Conservation (phyloP, 2,113 vertebrate species). For the Martes martes region DNA sequence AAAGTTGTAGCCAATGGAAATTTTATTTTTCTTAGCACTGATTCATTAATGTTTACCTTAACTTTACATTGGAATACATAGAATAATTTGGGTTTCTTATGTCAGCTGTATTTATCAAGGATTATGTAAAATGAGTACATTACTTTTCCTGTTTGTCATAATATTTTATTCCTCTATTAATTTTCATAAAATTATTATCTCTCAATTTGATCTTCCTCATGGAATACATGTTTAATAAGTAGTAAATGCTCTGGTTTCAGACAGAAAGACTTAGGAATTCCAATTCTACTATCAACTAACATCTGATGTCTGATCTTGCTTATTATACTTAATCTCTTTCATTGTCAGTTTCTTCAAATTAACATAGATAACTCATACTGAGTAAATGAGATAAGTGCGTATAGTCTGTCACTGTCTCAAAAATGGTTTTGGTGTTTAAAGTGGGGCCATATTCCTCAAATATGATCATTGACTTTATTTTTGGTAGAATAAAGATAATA, state of each 20-base stretch:
- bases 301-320: not conserved
- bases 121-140: not conserved
- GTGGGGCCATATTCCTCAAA: not conserved
- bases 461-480: not conserved
- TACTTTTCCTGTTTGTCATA: not conserved
- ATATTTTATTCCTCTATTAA: not conserved
- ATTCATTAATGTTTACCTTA: not conserved
- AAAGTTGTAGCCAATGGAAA: not conserved
- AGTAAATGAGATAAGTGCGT: not conserved
- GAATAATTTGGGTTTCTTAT: not conserved
- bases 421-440: not conserved
- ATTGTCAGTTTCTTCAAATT: not conserved
- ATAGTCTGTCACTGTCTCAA: not conserved
- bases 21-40: not conserved
- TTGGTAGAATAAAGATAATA: not conserved
- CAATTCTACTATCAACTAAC: not conserved
- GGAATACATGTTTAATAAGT: not conserved
- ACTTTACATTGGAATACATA: not conserved
- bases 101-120: not conserved
- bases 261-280: not conserved
- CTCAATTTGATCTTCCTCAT: not conserved
- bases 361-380: not conserved
- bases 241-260: not conserved
- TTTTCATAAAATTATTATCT: not conserved
- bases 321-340: not conserved